A percentile compares a stretch with the other conserved stretches of the same genome.
Evolutionary conservation across 1,140 invertebrate genomes (phyloP).

Genomic region (Popillia japonica): DNA sequence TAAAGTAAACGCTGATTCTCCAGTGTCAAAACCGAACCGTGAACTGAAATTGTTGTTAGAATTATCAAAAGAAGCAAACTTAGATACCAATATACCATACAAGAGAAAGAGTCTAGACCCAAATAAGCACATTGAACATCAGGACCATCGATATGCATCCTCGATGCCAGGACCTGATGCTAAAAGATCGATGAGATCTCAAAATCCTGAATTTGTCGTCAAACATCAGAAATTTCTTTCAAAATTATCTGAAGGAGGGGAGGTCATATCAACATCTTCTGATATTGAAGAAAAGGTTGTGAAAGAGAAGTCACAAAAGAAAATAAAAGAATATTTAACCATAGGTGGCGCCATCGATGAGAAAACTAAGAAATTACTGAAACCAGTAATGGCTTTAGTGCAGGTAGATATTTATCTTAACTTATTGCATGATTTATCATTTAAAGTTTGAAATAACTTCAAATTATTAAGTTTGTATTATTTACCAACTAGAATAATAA

Average conservation of each 20-base stretch:
- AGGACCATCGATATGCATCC: slow-evolving; percentile 11
- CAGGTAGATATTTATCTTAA: slow-evolving; percentile 23
- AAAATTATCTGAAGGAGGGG: slow-evolving; percentile 49
- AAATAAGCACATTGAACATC: slow-evolving; percentile 39
- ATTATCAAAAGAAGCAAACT: slow-evolving; percentile 57
- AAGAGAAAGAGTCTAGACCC: slow-evolving; percentile 52
- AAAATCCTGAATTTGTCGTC: slow-evolving; percentile 67
- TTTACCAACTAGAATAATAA: slow-evolving; percentile 53
- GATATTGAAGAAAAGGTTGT: slow-evolving; percentile 33
- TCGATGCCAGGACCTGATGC: background rate
- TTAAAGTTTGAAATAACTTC: no score
- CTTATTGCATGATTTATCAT: no score
- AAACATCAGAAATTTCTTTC: slow-evolving; percentile 67
- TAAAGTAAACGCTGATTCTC: background rate
- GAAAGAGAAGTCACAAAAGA: slow-evolving; percentile 4
- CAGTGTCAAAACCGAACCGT: slow-evolving; percentile 35
- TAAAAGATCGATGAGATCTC: slow-evolving; percentile 62
- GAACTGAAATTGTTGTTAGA: slow-evolving; percentile 55
- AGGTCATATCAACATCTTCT: background rate
- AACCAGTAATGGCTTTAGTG: slow-evolving; percentile 49
- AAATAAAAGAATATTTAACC: slow-evolving; percentile 18
- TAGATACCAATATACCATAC: slow-evolving; percentile 55
- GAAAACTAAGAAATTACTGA: slow-evolving; percentile 46
- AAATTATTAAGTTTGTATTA: no score
- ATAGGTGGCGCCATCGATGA: slow-evolving; percentile 50